Base-by-base conservation (phyloP, 2,113 vertebrate genomes). In the Hyaena hyaena region DNA sequence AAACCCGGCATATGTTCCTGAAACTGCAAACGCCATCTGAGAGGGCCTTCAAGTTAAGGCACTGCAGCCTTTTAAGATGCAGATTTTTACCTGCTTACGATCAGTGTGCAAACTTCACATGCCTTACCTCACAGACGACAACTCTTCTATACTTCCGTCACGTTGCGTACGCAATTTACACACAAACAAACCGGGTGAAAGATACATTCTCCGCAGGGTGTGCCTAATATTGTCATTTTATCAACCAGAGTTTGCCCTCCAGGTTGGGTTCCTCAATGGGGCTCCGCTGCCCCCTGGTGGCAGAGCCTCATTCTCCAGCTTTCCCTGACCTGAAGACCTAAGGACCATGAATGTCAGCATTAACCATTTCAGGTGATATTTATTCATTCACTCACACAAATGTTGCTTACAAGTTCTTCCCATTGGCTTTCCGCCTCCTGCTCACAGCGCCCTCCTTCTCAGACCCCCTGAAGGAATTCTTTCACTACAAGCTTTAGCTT, bases 201-300 rank as follows among this genome's bases (percentile, higher is more conserved):
- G 31, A 19, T 0, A 23, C n/a, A 1, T 88, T 66, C 33, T n/a
- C 58, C n/a, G 24, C 23, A 26, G 19, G 8, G 0, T 26, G 33
- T 28, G 6, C 63, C 84, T 71, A 26, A 17, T 39, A 33, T 31
- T 21, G 15, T 53, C 53, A 12, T 73, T 45, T 73, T 6, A 66
- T 14, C 39, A 7, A 39, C 4, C 0, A 31, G 2, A 28, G 24
- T n/a, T 19, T 28, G 73, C 24, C 4, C 8, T 0, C 8, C 53
- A 4, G 7, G 53, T 39, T 8, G n/a, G 71, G 66, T 66, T 84
- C 81, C 65, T 50, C 7, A 1, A 11, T 45, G 23, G 26, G 83
- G 19, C 33, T 86, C 90, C 90, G 83, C 94, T 93, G 96, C 98
- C 95, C 95, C 80, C 97, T 97, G 84, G 80, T 88, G 97, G 94